Conservation (phyloP, 1,140 invertebrate species). For the Tetragnatha versicolor region DNA sequence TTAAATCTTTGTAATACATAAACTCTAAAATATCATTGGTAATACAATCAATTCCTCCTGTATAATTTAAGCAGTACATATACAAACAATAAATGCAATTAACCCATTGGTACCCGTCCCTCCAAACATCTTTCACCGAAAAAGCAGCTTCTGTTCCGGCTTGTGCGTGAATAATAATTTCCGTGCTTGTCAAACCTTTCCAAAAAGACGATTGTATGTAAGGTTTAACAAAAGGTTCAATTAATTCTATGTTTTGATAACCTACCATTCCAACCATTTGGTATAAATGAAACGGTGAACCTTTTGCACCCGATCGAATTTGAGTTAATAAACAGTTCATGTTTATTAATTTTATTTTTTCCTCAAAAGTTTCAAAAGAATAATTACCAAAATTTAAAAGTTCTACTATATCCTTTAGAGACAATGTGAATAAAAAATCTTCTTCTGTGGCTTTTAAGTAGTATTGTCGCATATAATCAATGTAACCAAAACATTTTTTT, state of each 20-base stretch:
- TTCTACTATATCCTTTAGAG: neutral
- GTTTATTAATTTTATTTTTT: neutral
- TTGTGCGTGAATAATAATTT: slow-evolving; percentile 27
- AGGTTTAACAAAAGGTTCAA: neutral
- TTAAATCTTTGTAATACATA: too few relatives aligned
- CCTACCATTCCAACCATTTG: slow-evolving; percentile 14
- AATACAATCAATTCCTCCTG: too few relatives aligned
- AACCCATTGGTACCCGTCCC: too few relatives aligned
- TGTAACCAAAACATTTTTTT: neutral
- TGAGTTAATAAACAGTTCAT: neutral
- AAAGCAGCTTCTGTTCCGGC: slow-evolving; percentile 19
- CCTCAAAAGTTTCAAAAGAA: slow-evolving; percentile 6
- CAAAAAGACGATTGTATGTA: slow-evolving; percentile 25
- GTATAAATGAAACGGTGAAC: slow-evolving; percentile 15
- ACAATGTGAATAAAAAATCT: neutral
- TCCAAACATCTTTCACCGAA: too few relatives aligned
- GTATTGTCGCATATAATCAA: neutral
- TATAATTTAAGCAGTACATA: too few relatives aligned
- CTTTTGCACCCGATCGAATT: slow-evolving; percentile 11
- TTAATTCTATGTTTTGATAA: neutral
- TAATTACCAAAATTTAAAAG: neutral
- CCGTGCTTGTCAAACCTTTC: neutral
- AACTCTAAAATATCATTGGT: too few relatives aligned
- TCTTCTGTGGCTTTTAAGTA: neutral
- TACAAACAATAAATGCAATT: too few relatives aligned